Evolutionary conservation across 30 jellyfish, hydroid and myxozoan species (phyloP).

Genomic region (Catostylus mosaicus): DNA sequence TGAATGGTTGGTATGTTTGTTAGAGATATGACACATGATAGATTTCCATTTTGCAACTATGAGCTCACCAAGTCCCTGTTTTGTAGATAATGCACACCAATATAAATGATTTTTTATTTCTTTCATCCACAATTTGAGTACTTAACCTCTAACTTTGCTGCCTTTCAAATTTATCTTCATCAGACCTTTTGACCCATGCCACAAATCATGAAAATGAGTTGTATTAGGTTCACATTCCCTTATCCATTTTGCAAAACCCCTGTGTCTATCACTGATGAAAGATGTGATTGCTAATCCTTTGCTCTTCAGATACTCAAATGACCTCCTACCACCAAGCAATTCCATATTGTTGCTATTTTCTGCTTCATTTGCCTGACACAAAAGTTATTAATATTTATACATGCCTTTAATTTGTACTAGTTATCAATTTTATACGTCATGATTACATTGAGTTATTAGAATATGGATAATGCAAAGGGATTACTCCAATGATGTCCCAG

Average conservation of each 20-base stretch:
- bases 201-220: constrained; percentile 30
- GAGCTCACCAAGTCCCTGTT: constrained; percentile 19
- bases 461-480: too few relatives aligned
- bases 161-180: constrained; percentile 34
- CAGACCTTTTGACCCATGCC: constrained; percentile 55
- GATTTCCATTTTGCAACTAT: constrained; percentile 48
- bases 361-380: constrained; percentile 39
- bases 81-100: constrained; percentile 47
- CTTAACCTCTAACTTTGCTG: too few relatives aligned
- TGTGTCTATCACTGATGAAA: constrained; percentile 36
- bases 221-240: not conserved
- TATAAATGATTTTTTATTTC: constrained; percentile 38
- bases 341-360: constrained; percentile 28
- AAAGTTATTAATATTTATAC: not conserved
- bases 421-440: not conserved
- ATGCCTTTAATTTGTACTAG: not conserved
- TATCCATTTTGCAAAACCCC: constrained; percentile 41
- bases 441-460: constrained; percentile 4
- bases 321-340: constrained; percentile 21
- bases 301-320: not conserved
- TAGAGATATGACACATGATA: constrained; percentile 34
- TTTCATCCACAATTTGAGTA: too few relatives aligned
- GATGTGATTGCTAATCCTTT: not conserved
- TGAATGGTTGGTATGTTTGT: constrained; percentile 25
- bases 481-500: too few relatives aligned